Base-by-base conservation (phyloP, 2,797 vertebrate genomes). In the Labroides dimidiatus region DNA sequence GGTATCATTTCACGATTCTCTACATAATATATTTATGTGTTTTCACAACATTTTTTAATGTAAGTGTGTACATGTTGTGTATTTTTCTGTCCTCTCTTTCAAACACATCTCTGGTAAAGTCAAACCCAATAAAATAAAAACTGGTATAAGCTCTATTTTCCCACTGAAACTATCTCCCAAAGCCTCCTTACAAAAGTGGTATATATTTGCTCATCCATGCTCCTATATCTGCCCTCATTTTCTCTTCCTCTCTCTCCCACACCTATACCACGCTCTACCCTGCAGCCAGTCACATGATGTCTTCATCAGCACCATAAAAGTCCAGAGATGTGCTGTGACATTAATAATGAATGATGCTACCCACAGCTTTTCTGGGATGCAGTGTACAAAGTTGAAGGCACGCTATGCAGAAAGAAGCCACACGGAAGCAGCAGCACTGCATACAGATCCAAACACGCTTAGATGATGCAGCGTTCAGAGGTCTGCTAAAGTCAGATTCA, bases 271-370 rank as follows among this genome's bases (percentile, higher is more conserved):
- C 6, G 7, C 59, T 23, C 53, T 50, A 14, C 59, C 70, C 69
- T 24, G 43, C 56, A 61, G 63, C 52, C 52, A 52, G 75, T 75
- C 76, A 76, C 78, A 61, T 61, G 56, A 72, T 64, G 39, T 50
- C 69, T 45, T 44, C 62, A 43, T 85, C 74, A 56, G 80, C 81
- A 75, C 67, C 44, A 10, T 60, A 48, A 39, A 69, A 58, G 73
- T 73, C 72, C 75, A 27, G 56, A 16, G 20, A 66, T 81, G 77
- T 37, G 30, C 79, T 63, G 77, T 68, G 73, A 69, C 72, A 84
- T 87, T 45, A 84, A 89, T 87, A 78, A 88, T 89, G 66, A 82
- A 89, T 80, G 53, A 77, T 69, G 59, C 75, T 30, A 75, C 77
- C 65, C 82, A 44, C 52, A 65, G 72, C 73, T 54, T 55, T 56